These are phyloP conservation scores for Hylyphantes graminicola DNA, from an alignment of 1,140 invertebrate species.

Conservation along the genomic window DNA sequence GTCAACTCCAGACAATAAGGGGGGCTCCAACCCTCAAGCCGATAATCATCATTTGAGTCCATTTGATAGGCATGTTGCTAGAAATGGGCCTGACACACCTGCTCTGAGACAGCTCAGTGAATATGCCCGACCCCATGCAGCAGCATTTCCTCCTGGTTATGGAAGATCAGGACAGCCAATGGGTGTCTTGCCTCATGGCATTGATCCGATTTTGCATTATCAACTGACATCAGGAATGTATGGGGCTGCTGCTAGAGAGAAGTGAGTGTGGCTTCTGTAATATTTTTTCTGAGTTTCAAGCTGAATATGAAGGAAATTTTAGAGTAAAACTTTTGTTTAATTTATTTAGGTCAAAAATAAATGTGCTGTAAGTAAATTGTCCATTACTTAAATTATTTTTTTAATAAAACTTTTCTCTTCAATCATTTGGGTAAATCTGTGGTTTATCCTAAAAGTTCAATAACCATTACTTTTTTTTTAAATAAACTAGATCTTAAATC, in stretches of 20 bases:
- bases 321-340: background rate
- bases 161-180: conserved; percentile 66
- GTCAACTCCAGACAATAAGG: conserved; percentile 53
- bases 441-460: too few relatives aligned
- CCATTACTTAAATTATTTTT: too few relatives aligned
- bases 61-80: conserved; percentile 77
- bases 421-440: too few relatives aligned
- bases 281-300: background rate
- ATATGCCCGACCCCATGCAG: conserved; percentile 86
- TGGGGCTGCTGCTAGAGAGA: conserved; percentile 75
- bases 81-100: conserved; percentile 87
- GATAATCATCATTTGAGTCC: conserved; percentile 63
- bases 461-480: too few relatives aligned
- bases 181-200: conserved; percentile 76
- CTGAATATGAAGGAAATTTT: background rate
- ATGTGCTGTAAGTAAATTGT: too few relatives aligned
- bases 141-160: conserved; percentile 79
- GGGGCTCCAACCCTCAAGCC: conserved; percentile 69
- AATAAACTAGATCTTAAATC: too few relatives aligned
- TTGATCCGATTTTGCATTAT: conserved; percentile 73
- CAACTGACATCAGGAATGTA: conserved; percentile 68
- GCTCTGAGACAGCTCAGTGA: conserved; percentile 87
- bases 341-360: too few relatives aligned
- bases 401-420: too few relatives aligned
- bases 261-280: conserved; percentile 66